These are phyloP conservation scores for Recurvirostra avosetta DNA, from an alignment of 2,113 vertebrate species.

Conservation along the genomic window DNA sequence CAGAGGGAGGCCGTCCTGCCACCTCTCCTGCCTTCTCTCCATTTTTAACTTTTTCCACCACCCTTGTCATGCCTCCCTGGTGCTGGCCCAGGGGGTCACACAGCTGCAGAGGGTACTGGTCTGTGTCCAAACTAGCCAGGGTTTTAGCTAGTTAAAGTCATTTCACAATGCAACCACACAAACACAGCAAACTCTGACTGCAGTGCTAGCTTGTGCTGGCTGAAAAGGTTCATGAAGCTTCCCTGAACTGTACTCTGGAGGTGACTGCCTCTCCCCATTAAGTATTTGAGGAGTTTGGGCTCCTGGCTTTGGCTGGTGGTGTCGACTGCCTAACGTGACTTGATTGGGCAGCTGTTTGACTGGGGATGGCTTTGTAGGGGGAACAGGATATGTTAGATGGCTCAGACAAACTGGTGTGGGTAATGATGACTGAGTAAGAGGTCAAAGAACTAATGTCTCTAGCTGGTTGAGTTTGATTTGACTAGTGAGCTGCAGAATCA, in stretches of 20 bases:
- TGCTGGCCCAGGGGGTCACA: neutral
- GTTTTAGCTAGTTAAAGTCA: neutral
- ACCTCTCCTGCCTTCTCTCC: neutral
- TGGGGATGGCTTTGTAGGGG: neutral
- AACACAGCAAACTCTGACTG: neutral
- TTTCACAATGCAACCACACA: neutral
- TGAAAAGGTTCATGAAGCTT: neutral
- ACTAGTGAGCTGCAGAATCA: neutral
- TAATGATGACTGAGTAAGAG: neutral
- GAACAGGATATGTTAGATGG: neutral
- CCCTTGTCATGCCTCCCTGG: neutral
- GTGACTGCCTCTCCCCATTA: neutral
- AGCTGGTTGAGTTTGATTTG: neutral
- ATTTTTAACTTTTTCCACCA: neutral
- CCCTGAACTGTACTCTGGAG: neutral
- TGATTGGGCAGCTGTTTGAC: neutral
- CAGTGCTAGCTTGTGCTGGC: neutral
- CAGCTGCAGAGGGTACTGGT: neutral
- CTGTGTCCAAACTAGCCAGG: neutral
- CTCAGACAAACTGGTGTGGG: neutral
- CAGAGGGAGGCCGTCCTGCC: neutral
- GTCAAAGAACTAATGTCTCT: neutral
- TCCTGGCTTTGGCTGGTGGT: neutral
- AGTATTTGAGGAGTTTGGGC: neutral
- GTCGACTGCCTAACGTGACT: neutral